A percentile compares a stretch with the other conserved stretches of the same genome.
Conservation (phyloP, 2,888 invertebrate species). For the Agrochola lychnidis region DNA sequence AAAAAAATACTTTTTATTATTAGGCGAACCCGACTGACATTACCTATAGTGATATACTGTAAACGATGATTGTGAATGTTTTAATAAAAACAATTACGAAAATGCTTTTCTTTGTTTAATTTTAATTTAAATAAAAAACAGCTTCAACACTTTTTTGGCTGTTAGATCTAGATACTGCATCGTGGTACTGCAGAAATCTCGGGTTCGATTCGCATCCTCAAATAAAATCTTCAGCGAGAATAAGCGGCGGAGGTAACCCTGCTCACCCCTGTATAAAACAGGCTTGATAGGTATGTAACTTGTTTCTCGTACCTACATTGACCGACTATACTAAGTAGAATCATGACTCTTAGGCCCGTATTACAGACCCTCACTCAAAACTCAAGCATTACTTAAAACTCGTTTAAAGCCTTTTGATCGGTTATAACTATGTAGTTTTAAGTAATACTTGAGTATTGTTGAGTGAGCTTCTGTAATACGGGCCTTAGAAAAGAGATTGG, state of each 20-base stretch:
- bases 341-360: background rate
- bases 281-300: no score
- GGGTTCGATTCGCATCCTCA: background rate
- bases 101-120: slow-evolving; percentile 50
- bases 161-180: background rate
- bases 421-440: no score
- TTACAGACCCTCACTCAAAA: no score
- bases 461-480: no score
- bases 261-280: background rate
- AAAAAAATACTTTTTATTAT: slow-evolving; percentile 70
- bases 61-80: slow-evolving; percentile 82
- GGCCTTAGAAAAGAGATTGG: background rate
- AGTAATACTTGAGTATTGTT: no score
- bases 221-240: background rate
- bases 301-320: no score
- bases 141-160: background rate
- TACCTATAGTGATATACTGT: slow-evolving; percentile 73
- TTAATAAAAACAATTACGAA: slow-evolving; percentile 76
- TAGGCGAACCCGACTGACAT: slow-evolving; percentile 83
- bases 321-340: background rate
- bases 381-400: no score
- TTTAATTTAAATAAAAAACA: background rate
- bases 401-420: no score
- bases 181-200: no score
- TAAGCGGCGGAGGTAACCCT: background rate